Base-by-base conservation (phyloP, 2,888 invertebrate genomes). In the Clanis bilineata region DNA sequence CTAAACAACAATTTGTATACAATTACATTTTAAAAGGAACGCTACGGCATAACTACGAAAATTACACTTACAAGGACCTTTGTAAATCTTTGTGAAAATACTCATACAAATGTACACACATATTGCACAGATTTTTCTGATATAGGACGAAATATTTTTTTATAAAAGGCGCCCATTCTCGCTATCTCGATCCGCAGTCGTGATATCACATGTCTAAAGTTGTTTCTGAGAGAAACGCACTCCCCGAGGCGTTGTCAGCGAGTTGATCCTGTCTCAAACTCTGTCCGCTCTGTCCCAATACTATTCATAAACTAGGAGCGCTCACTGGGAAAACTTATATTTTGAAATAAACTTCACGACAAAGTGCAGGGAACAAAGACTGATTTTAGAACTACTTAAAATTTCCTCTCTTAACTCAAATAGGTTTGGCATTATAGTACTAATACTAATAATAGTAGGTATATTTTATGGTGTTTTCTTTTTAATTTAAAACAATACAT, bases 1-100 rank as follows among this genome's bases (percentile, higher is more conserved):
- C 70, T 67, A 64, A 69, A 77, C 73, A 73, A 69, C 65, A 66
- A 69, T 73, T 74, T 74, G 68, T 71, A 72, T 74, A 73, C 69
- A 74, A 72, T 57, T 56, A 23, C 23, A 39, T 39, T 56, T 39
- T 23, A 56, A 38, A 6, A n/a, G 15, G 15, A 23, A 22, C n/a
- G 38, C 38, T 23, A 56, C 1, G 12, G 39, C n/a, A 32, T 15
- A n/a, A 18, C 36, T 22, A 36, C n/a, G n/a, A n/a, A n/a, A n/a
- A n/a, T n/a, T n/a, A n/a, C n/a, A n/a, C n/a, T n/a, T n/a, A n/a
- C n/a, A n/a, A n/a, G n/a, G n/a, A n/a, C n/a, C n/a, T n/a, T 3
- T 3, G 54, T 22, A 18, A 23, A 39, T 22, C 7, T 38, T 22
- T 22, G 7, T 15, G 12, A 18, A 39, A 56, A 39, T 56, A n/a